Conservation (phyloP, 2,888 invertebrate genomes). For the Apamea epomidion region DNA sequence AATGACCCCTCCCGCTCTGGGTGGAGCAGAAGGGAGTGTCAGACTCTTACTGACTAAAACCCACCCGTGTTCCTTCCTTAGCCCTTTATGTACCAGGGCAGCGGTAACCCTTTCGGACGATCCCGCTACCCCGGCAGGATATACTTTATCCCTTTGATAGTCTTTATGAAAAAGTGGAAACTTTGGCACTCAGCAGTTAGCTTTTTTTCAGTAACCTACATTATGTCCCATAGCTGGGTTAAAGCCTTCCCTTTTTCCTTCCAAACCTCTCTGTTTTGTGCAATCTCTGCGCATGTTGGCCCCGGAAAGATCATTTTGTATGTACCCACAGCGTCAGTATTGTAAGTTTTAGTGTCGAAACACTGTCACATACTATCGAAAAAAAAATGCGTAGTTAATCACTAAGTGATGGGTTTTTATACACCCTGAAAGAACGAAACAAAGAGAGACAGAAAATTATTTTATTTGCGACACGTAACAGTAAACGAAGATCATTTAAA, state of each 20-base stretch:
- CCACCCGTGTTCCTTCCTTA: too few relatives aligned
- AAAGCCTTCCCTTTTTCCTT: not conserved
- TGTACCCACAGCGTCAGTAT: not conserved
- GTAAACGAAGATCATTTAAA: not conserved
- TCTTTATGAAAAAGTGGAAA: not conserved
- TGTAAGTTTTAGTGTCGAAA: not conserved
- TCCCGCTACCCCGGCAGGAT: too few relatives aligned
- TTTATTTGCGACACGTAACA: not conserved
- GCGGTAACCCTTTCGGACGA: too few relatives aligned
- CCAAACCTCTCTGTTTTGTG: not conserved
- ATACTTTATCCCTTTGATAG: not conserved
- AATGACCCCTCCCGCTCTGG: too few relatives aligned
- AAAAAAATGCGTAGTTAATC: not conserved
- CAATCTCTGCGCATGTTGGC: not conserved
- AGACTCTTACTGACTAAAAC: too few relatives aligned
- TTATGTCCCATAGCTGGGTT: too few relatives aligned
- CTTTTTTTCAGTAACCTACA: not conserved
- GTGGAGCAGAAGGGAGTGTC: too few relatives aligned
- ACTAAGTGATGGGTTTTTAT: not conserved
- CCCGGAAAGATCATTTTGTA: not conserved
- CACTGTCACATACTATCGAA: not conserved
- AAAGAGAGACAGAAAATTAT: not conserved
- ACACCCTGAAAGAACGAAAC: not conserved
- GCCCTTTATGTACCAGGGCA: too few relatives aligned
- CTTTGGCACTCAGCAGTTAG: not conserved